phyloP scores from a whole-genome alignment of 2,113 vertebrate species.

The Poecile atricapillus region DNA sequence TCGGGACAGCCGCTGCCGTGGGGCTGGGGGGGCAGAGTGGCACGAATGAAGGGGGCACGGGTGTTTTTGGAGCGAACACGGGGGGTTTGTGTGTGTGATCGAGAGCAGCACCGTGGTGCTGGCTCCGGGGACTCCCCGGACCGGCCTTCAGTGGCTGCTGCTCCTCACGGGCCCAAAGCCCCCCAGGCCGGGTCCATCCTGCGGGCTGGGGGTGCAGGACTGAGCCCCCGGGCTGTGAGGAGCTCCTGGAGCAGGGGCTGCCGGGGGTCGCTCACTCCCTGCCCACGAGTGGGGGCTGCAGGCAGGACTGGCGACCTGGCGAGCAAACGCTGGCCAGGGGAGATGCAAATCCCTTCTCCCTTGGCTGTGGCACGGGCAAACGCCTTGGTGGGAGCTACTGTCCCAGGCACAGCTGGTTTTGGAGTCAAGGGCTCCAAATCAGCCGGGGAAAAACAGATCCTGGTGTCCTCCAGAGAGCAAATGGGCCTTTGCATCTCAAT shows the following conservation, averaged over 20 bases:
- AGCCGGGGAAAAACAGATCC: neutral
- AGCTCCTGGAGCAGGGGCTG: neutral
- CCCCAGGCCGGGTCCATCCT: accelerated
- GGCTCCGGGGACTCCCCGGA: neutral
- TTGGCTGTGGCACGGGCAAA: accelerated
- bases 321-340: neutral
- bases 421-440: neutral
- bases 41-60: accelerated
- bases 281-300: neutral
- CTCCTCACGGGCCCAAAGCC: neutral
- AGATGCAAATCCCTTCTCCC: neutral
- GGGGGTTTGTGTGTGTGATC: accelerated
- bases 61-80: neutral
- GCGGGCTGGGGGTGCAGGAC: accelerated
- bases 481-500: constrained; percentile 19
- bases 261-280: no score
- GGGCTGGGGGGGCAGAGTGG: no score
- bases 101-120: accelerated
- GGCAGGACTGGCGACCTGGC: neutral
- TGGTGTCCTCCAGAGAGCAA: neutral
- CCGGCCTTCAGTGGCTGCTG: neutral
- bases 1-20: accelerated
- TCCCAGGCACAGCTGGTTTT: neutral
- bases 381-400: accelerated
- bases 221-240: neutral